Evolutionary conservation across 2,113 vertebrate genomes (phyloP), one percentile per base, ranked within the genome.

Genomic region (Dendropsophus ebraccatus): DNA sequence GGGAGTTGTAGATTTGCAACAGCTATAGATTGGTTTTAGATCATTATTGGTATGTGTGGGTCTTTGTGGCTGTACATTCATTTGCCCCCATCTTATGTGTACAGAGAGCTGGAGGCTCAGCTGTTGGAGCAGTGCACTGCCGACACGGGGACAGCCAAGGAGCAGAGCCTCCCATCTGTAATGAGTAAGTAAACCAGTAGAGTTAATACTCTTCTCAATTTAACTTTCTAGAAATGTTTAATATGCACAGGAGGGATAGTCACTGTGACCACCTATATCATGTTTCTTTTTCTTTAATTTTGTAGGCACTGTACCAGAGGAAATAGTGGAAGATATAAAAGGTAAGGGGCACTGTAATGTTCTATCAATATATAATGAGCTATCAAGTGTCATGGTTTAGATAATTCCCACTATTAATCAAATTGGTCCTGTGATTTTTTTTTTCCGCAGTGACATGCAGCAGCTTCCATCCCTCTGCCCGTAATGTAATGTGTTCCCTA

Each of bases 251-350:
- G 1, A 13, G 10, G 21, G 21, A 21, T 10, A 37, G 47, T 32
- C 35, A 41, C 19, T 30, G 58, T 19, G 17, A 30, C n/a, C 30
- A 13, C n/a, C 14, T 28, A 2, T 65, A 21, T 65, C 13, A 30
- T 56, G 25, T 6, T 35, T 54, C 28, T 47, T 28, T 41, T 10
- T 69, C 21, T 67, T 37, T 17, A 19, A 11, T 80, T 12, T 92
- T 93, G 88, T 89, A 99, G 98, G 96, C 73, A 95, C 94, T 30
- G 92, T 99, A 86, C 94, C 96, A 88, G 97, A 99, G 92, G 95
- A 97, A 32, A 90, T 96, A n/a, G 94, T 99, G 82, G 98, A 99
- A 87, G 98, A 99, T 84, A 97, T 99, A 88, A 99, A 99, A 93
- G 98, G 98, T 99, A 91, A 28, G 56, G 32, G 2, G n/a, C 11